These are phyloP conservation scores for Saccostrea echinata DNA, from an alignment of 1,140 invertebrate species.

Conservation along the genomic window DNA sequence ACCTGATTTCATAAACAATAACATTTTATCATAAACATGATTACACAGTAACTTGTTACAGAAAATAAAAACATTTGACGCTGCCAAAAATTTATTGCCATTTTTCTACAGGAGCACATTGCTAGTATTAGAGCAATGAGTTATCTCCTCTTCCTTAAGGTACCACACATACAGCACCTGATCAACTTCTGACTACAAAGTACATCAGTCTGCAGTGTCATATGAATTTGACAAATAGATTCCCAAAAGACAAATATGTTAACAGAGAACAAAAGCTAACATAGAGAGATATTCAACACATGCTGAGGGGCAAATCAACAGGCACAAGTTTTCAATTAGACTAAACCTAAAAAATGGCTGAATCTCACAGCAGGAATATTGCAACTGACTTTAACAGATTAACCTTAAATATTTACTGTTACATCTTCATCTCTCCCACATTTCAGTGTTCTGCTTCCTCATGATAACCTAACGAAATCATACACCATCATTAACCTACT, in stretches of 20 bases:
- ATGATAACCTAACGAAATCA: conserved; percentile 21
- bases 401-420: not conserved
- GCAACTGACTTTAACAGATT: not conserved
- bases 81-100: not conserved
- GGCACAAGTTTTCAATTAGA: conserved; percentile 34
- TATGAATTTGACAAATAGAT: conserved; percentile 27
- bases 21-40: not conserved
- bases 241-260: conserved; percentile 34
- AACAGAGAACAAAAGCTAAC: conserved; percentile 17
- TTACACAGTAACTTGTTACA: not conserved
- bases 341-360: conserved; percentile 13
- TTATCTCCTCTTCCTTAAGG: conserved; percentile 13
- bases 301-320: conserved; percentile 35
- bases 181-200: not conserved
- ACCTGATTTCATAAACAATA: not conserved
- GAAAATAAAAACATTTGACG: not conserved
- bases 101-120: not conserved
- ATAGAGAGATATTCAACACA: conserved; percentile 9
- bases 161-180: conserved; percentile 2
- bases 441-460: not conserved
- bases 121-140: not conserved
- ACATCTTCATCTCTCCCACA: not conserved
- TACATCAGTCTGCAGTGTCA: conserved; percentile 23
- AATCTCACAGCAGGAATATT: conserved; percentile 11
- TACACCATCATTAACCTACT: not conserved